Evolutionary conservation across 2,888 invertebrate species (phyloP).

Genomic region (Periphyllus acericola): DNA sequence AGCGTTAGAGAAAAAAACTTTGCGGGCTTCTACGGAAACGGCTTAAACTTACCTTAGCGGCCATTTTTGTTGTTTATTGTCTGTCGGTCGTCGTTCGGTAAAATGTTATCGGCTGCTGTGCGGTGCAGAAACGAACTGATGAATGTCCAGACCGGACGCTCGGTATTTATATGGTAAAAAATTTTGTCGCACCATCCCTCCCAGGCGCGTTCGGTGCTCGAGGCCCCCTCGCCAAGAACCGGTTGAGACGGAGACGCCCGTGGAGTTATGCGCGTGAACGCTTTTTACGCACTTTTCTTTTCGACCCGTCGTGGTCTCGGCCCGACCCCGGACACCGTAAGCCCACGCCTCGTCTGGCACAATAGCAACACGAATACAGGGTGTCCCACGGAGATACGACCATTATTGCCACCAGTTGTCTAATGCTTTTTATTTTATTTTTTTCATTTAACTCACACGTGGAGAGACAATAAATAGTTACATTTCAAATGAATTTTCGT

Average conservation of each 20-base stretch:
- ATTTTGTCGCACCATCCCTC: constrained; percentile 19
- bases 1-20: not conserved
- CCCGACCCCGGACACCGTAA: too few species aligned
- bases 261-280: not conserved
- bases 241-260: constrained; percentile 28
- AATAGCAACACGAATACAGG: not conserved
- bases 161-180: constrained; percentile 46
- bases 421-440: too few species aligned
- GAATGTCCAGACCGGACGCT: not conserved
- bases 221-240: constrained; percentile 27
- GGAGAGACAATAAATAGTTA: too few species aligned
- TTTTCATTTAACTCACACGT: too few species aligned
- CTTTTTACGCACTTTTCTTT: not conserved
- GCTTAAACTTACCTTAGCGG: constrained; percentile 48
- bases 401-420: too few species aligned
- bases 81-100: not conserved
- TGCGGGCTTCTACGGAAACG: not conserved
- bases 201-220: constrained; percentile 12
- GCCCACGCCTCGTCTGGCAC: constrained; percentile 26
- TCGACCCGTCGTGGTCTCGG: not conserved
- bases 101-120: not conserved
- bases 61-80: constrained; percentile 20
- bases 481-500: too few species aligned
- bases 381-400: too few species aligned
- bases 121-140: constrained; percentile 34